A percentile compares a stretch with the other conserved stretches of the same genome.
These are phyloP conservation scores for Bombylius discolor DNA, from an alignment of 2,888 invertebrate species.

Conservation along the genomic window DNA sequence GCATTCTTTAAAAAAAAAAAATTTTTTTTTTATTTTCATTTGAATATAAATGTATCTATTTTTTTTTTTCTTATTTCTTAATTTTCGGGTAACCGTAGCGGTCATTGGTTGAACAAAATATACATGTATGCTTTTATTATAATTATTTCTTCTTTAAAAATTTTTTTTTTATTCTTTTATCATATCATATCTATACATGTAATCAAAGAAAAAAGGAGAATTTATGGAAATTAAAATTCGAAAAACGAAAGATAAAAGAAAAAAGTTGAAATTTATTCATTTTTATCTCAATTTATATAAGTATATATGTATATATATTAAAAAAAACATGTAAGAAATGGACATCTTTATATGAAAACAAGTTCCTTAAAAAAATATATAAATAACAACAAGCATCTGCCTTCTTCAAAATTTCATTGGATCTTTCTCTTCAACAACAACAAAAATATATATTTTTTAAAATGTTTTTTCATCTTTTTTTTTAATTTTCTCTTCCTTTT, in stretches of 20 bases:
- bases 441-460: not conserved
- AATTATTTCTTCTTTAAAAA: not conserved
- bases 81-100: not conserved
- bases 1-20: not conserved
- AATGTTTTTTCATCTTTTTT: not conserved
- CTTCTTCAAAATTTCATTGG: not conserved
- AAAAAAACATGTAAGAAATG: too few species aligned
- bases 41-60: too few species aligned
- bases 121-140: not conserved
- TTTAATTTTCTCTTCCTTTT: not conserved
- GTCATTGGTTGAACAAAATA: not conserved
- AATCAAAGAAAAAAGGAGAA: not conserved
- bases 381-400: not conserved
- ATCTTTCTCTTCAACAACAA: not conserved
- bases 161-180: not conserved
- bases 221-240: conserved; percentile 7
- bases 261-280: conserved; percentile 7
- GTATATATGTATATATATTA: not conserved
- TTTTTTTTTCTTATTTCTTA: not conserved
- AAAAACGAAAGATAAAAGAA: not conserved
- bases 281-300: conserved; percentile 3
- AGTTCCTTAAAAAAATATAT: not conserved
- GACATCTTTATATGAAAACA: not conserved
- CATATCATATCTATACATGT: not conserved
- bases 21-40: too few species aligned